Evolutionary conservation across 2,113 vertebrate species (phyloP), one percentile per base, ranked within the genome.

Genomic region (Pterocles burchelli): DNA sequence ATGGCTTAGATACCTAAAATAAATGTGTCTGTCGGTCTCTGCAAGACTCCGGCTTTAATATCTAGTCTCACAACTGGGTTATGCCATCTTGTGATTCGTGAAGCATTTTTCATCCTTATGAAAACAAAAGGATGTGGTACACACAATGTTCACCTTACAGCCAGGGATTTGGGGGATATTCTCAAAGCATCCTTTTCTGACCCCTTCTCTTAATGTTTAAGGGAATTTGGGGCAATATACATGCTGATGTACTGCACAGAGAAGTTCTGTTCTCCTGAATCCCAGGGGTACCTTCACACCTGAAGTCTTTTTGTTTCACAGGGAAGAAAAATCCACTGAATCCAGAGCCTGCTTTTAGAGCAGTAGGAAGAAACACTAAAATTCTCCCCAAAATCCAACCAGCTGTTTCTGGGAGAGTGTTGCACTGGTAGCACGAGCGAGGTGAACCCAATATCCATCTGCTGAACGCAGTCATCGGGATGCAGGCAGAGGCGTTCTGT

Each of bases 391-490:
- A 52, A n/a, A 14, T 9, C 24, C 48, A 18, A 48, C 16, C 34
- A 21, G 6, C 8, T 33, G 0, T 26, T 48, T 33, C 29, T 34
- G 15, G 29, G 26, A 11, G 17, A 8, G 34, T 22, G 9, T 20
- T 41, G n/a, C 74, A 46, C 33, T n/a, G 45, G 31, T 10, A 65
- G 36, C 11, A 26, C 45, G 22, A 65, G 26, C 2, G 2, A 36
- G 34, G 18, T 4, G 51, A 82, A 7, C n/a, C 14, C 36, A 24
- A 4, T 29, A 10, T 7, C 65, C 29, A 61, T 5, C 45, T 70
- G 38, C 34, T 66, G 11, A 21, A 13, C 0, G 1, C 0, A 13
- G 10, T 0, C 8, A 21, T 3, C 18, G 58, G 73, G 33, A 19
- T 9, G 13, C 0, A 3, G 36, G 68, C 65, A 54, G 76, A 29